Base-by-base conservation (phyloP, 2,888 invertebrate genomes). In the Leptopterna dolabrata region DNA sequence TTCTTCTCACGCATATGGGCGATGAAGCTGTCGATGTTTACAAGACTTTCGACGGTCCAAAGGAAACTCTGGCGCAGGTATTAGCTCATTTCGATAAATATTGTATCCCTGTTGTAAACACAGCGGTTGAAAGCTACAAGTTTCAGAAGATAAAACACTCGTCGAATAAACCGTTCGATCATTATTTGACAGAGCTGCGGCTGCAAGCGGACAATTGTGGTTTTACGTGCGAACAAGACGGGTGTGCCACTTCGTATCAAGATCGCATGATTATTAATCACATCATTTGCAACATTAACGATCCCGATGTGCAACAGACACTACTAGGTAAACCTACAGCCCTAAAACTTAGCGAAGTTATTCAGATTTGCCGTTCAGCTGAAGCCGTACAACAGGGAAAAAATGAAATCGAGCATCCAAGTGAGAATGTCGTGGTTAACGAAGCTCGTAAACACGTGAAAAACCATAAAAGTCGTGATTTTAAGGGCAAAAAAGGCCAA, bases 231-330 rank as follows among this genome's bases (percentile, higher is more conserved):
- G 7, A 11, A n/a, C 2, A 55, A 3, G 45, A 1, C 7, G 45
- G 6, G 1, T 78, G 78, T n/a, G n/a, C 6, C 1, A 43, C 43
- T 43, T 45, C 78, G 24, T 78, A 78, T 43, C 4, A 2, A 0
- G 78, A 78, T 78, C 43, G 45, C 2, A 78, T 78, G 78, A 43
- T 78, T 13, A 41, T 78, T 1, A 43, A 43, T 43, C 78, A 78
- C 78, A 78, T 78, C 3, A 19, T 55, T 55, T 19, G n/a, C n/a
- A n/a, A n/a, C n/a, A n/a, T n/a, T n/a, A n/a, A n/a, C n/a, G n/a
- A n/a, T n/a, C n/a, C n/a, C 7, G 76, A 76, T 11, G 76, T 76
- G 9, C 76, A 76, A 16, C 76, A 76, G 30, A 4, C 76, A 0
- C 76, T 76, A 14, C 13, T 76, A 36, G 6, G 36, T 3, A 30